Conservation (phyloP, 2,888 invertebrate species). For the Acanthosepion pharaonis region DNA sequence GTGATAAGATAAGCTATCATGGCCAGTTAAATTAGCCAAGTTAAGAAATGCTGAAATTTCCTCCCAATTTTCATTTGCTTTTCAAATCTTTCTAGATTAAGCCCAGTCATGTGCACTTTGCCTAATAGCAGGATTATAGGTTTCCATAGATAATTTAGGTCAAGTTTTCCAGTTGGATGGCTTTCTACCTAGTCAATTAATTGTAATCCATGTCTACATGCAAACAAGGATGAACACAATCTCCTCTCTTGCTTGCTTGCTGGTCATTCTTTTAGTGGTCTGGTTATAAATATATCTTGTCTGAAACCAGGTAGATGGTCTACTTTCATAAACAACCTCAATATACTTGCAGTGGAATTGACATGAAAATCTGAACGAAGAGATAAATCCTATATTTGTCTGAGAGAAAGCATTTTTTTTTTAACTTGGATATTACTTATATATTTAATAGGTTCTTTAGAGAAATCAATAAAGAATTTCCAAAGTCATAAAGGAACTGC, state of each 20-base stretch:
- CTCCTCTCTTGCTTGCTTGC: not conserved
- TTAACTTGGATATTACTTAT: not conserved
- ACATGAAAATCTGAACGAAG: not conserved
- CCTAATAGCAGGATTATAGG: constrained; percentile 33
- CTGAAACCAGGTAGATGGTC: constrained; percentile 17
- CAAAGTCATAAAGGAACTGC: not conserved
- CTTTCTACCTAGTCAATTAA: constrained; percentile 33
- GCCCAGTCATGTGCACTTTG: constrained; percentile 33
- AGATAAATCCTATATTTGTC: constrained; percentile 1
- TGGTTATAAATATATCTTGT: constrained; percentile 22
- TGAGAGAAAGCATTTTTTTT: not conserved
- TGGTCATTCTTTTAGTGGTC: constrained; percentile 33
- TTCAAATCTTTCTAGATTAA: constrained; percentile 21
- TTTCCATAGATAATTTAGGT: constrained; percentile 25
- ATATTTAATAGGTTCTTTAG: not conserved
- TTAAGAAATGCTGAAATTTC: constrained; percentile 10
- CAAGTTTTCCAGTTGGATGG: constrained; percentile 33
- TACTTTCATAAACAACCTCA: not conserved
- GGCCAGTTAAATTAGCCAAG: constrained; percentile 33
- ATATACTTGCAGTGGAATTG: not conserved
- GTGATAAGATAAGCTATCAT: constrained; percentile 33
- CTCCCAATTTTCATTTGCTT: constrained; percentile 33
- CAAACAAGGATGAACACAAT: constrained; percentile 18
- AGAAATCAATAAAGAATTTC: not conserved
- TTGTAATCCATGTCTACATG: constrained; percentile 33